Percentiles rank a stretch among this genome's conserved stretches.
Conservation (phyloP, 2,797 vertebrate genomes). For the Margarornis squamiger region DNA sequence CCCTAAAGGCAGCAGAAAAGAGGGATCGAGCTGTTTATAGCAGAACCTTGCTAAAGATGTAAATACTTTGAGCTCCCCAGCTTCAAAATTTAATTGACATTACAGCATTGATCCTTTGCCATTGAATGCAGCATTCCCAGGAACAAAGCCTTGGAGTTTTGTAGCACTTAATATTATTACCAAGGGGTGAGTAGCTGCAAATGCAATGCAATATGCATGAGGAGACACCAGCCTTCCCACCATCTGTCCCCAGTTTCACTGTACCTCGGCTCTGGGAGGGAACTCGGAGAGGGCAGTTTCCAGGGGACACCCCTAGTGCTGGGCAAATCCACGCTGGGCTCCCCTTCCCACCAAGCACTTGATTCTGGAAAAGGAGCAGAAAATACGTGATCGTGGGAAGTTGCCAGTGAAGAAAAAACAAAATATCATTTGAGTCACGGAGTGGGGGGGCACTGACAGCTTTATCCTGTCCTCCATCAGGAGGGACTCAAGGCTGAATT, state of each 20-base stretch:
- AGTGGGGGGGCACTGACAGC: background rate
- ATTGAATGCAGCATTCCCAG: background rate
- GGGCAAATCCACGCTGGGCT: background rate
- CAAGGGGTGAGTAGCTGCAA: conserved; percentile 35
- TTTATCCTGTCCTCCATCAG: background rate
- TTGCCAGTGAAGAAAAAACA: background rate
- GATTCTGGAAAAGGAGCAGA: conserved; percentile 20
- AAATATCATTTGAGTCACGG: conserved; percentile 4
- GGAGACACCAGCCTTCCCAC: conserved; percentile 40
- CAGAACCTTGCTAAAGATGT: conserved; percentile 19
- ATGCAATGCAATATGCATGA: conserved; percentile 40
- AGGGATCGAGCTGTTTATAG: background rate
- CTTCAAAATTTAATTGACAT: background rate
- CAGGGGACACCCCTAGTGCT: conserved; percentile 20
- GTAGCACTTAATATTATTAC: conserved; percentile 37
- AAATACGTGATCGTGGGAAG: conserved; percentile 29
- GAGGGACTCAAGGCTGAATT: background rate
- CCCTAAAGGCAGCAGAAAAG: background rate
- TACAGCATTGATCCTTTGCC: background rate
- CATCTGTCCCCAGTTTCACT: conserved; percentile 49
- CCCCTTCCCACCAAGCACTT: background rate
- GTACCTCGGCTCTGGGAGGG: background rate
- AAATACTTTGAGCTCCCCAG: conserved; percentile 9
- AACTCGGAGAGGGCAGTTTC: conserved; percentile 11
- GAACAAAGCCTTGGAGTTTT: conserved; percentile 21